Evolutionary conservation across 2,113 vertebrate species (phyloP).

Genomic region (Catharus bicknelli): DNA sequence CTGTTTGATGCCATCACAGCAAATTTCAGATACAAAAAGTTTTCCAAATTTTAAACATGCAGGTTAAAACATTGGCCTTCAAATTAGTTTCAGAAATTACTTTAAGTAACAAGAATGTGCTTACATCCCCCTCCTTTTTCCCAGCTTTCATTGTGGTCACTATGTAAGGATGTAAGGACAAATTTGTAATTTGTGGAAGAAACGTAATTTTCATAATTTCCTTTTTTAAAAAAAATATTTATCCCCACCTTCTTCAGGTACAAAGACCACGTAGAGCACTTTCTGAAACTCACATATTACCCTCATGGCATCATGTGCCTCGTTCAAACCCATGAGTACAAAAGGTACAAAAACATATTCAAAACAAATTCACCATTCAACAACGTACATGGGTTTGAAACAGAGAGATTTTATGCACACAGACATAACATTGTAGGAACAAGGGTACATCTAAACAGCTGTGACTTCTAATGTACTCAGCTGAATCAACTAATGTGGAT

Average conservation of each 20-base stretch:
- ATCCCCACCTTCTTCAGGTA: fast-evolving
- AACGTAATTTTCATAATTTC: not conserved
- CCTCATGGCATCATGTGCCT: not conserved
- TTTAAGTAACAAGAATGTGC: not conserved
- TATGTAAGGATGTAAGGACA: not conserved
- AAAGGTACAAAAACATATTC: not conserved
- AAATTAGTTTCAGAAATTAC: conserved; percentile 44
- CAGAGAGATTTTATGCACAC: not conserved
- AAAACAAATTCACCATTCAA: not conserved
- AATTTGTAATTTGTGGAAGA: not conserved
- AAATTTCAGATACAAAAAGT: not conserved
- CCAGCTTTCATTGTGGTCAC: not conserved
- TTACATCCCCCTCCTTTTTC: not conserved
- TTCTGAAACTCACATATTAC: conserved; percentile 40
- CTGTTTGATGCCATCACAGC: not conserved
- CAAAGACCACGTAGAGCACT: not conserved
- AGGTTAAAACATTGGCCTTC: not conserved
- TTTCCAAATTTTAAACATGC: not conserved
- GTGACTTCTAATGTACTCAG: not conserved
- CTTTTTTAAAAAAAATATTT: not conserved
- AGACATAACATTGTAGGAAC: conserved; percentile 18
- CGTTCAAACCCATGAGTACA: not conserved
- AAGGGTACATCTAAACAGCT: not conserved
- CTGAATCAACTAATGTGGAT: not conserved
- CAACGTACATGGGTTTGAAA: not conserved